Percentiles rank a stretch among this genome's conserved stretches.
phyloP scores from a whole-genome alignment of 2,888 invertebrate genomes.

The Eilema griseolum region DNA sequence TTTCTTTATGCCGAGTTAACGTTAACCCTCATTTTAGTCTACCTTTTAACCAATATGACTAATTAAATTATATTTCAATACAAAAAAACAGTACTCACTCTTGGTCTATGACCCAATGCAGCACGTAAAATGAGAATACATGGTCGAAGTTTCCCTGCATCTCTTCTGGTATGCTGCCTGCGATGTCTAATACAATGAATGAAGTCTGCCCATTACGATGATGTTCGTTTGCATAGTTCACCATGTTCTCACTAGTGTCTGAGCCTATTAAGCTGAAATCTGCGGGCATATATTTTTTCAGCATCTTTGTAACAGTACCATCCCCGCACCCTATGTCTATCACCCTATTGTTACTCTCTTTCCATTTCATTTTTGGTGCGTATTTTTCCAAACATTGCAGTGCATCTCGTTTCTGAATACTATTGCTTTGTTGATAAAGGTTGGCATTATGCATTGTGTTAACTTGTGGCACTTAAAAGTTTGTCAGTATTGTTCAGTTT shows the following conservation, averaged over 20 bases:
- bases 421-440: conserved; percentile 89
- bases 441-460: conserved; percentile 87
- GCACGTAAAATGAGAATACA: conserved; percentile 91
- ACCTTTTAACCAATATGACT: background rate
- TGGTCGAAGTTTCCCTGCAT: conserved; percentile 87
- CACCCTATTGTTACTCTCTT: conserved; percentile 70
- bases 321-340: conserved; percentile 92
- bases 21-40: background rate
- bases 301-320: conserved; percentile 88
- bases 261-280: conserved; percentile 86
- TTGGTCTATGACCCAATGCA: conserved; percentile 92
- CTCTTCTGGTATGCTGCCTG: conserved; percentile 77
- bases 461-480: conserved; percentile 14
- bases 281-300: conserved; percentile 88
- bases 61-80: background rate
- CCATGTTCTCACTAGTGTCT: conserved; percentile 91
- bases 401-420: conserved; percentile 88
- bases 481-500: conserved; percentile 42
- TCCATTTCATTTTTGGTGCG: conserved; percentile 85
- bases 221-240: conserved; percentile 87
- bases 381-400: conserved; percentile 87
- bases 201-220: conserved; percentile 77
- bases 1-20: too few relatives aligned
- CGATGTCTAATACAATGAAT: conserved; percentile 87
- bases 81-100: conserved; percentile 79